Evolutionary conservation across 1,140 invertebrate genomes (phyloP), one percentile per base, ranked within the genome.

Genomic region (Tetranychus cinnabarinus): DNA sequence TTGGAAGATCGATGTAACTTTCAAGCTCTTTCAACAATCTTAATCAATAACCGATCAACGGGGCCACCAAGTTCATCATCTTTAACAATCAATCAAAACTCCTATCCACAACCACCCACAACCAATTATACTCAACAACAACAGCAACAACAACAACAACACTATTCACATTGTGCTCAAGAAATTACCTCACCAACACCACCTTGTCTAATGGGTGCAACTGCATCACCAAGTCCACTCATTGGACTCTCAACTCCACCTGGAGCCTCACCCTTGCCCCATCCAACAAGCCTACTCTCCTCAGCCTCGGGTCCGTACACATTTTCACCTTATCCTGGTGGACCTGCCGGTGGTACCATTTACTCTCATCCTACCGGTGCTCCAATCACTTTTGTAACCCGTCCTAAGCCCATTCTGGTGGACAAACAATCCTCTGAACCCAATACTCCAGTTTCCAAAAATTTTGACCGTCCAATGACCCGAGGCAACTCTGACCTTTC

Each of bases 341-440:
- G 42, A 61, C 39, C 47, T 35, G 58, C n/a, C 23, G 59, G 6
- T 39, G 46, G 37, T 63, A 54, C 42, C 62, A 48, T 31, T 59
- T 42, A 10, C 39, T 42, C 39, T 6, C 10, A 42, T 42, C 46
- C 46, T 10, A 15, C 15, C 15, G 15, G 15, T 33, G 58, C 58
- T 15, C 58, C 58, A 39, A 10, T 46, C 13, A 48, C 58, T n/a
- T 36, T 5, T n/a, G 10, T 56, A n/a, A 23, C 58, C 61, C 66
- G 64, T 54, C 76, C 77, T 13, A 79, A 81, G 63, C 79, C 81
- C 46, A 81, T 81, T 65, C 74, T 82, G 47, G 74, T 80, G 52
- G 81, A 84, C 66, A 84, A 83, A 71, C 79, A 84, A 72, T 78
- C 78, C 69, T 85, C 83, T 65, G 84, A 86, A 73, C 84, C 83